Base-by-base conservation (phyloP, 1,140 invertebrate species). In the Trypoxylus dichotomus region DNA sequence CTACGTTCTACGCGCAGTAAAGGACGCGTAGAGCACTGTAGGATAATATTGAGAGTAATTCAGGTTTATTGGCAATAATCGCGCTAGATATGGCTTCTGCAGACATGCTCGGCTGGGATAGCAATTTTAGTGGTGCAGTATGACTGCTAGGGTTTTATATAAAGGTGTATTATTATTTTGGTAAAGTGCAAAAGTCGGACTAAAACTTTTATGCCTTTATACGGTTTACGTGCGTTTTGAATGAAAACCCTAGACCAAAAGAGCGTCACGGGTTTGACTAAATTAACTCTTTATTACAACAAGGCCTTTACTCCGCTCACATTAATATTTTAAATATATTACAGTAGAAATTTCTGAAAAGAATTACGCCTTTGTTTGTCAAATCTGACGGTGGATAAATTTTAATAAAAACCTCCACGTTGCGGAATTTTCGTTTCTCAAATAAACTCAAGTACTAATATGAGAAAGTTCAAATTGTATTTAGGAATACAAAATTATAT, bases 31-130 rank as follows among this genome's bases (percentile, higher is more conserved):
- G 79, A 79, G 74, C 80, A 83, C 80, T 79, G 80, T 80, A 79
- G 76, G 82, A 84, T 84, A 82, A 84, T 84, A 82, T 84, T 82
- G 75, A 83, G 82, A 81, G 81, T 83, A 82, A 84, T 83, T 81
- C 81, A 83, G 81, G 81, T 82, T 81, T 83, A 84, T 84, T 83
- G 82, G 80, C 81, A 83, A 83, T 83, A 82, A 84, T 83, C 82
- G 80, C 79, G 80, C 80, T 81, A 80, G 81, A 81, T 84, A 84
- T 81, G 81, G 83, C 83, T 79, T 79, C 82, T 82, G 80, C 83
- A 84, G 82, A 84, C 81, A 81, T 80, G 81, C 81, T 78, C 76
- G 76, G 76, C 79, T 77, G 47, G 77, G 78, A 78, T 79, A 72
- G 81, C 80, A 78, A 80, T 79, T 81, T 81, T 81, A 81, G 77